These are phyloP conservation scores for Barnardius zonarius DNA, from an alignment of 2,113 vertebrate species.

Conservation along the genomic window DNA sequence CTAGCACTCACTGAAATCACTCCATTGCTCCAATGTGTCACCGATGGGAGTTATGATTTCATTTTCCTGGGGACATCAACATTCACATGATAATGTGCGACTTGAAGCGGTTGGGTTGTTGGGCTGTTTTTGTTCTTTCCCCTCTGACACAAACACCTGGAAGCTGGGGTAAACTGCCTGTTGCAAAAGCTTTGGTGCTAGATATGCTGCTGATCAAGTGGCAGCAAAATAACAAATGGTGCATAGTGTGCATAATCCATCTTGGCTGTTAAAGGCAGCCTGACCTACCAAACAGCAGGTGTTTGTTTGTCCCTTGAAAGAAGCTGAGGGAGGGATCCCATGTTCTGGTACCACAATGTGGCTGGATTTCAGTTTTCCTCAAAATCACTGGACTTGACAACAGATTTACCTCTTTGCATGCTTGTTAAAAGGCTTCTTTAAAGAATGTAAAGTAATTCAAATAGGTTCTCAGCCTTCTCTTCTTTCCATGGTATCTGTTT, in stretches of 20 bases:
- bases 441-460: background rate
- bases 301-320: background rate
- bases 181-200: background rate
- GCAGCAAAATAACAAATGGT: constrained; percentile 29
- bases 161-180: background rate
- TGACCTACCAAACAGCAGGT: background rate
- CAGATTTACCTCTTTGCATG: background rate
- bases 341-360: background rate
- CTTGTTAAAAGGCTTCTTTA: background rate
- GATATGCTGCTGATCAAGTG: background rate
- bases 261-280: background rate
- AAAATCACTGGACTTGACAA: background rate
- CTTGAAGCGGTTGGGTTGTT: background rate
- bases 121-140: background rate
- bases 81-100: background rate
- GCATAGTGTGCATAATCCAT: background rate
- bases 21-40: constrained; percentile 43
- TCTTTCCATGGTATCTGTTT: background rate
- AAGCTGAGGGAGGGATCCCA: background rate
- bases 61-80: constrained; percentile 20
- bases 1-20: constrained; percentile 18
- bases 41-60: constrained; percentile 50
- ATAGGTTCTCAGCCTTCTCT: background rate
- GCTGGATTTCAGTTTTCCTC: background rate
- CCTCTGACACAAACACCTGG: background rate